Conservation (phyloP, 1,140 invertebrate genomes). For the Bombus soroeensis region DNA sequence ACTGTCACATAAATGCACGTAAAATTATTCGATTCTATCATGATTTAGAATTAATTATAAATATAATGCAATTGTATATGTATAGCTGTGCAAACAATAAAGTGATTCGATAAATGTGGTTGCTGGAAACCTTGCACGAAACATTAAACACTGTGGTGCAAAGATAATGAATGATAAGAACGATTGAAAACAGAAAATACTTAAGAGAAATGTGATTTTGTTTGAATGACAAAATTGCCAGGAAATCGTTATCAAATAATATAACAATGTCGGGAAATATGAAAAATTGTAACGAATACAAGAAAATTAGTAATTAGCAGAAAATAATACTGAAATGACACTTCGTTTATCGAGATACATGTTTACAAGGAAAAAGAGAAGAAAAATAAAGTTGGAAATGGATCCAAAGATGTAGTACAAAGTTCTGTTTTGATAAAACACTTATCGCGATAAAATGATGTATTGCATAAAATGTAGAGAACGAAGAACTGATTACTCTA, state of each 20-base stretch:
- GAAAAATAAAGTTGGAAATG: neutral
- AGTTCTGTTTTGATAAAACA: conserved; percentile 31
- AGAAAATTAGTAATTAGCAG: neutral
- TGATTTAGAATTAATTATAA: too few relatives aligned
- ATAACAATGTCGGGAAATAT: too few relatives aligned
- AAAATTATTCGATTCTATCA: too few relatives aligned
- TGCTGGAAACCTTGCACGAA: neutral
- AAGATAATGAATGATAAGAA: neutral
- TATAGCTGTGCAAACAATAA: neutral
- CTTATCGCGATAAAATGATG: conserved; percentile 28
- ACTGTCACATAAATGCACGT: too few relatives aligned
- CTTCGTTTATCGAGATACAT: too few relatives aligned
- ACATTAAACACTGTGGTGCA: neutral
- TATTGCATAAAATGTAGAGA: conserved; percentile 21
- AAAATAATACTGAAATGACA: too few relatives aligned
- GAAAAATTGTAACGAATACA: too few relatives aligned
- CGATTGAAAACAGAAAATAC: neutral
- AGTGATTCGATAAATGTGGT: neutral
- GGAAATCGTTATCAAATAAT: too few relatives aligned
- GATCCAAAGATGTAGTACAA: conserved; percentile 20
- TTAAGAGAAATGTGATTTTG: neutral
- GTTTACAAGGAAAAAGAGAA: neutral
- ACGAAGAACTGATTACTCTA: conserved; percentile 27
- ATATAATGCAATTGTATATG: too few relatives aligned
- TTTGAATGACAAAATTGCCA: too few relatives aligned